Evolutionary conservation across 2,113 vertebrate species (phyloP), one percentile per base, ranked within the genome.

Genomic region (Peromyscus leucopus): DNA sequence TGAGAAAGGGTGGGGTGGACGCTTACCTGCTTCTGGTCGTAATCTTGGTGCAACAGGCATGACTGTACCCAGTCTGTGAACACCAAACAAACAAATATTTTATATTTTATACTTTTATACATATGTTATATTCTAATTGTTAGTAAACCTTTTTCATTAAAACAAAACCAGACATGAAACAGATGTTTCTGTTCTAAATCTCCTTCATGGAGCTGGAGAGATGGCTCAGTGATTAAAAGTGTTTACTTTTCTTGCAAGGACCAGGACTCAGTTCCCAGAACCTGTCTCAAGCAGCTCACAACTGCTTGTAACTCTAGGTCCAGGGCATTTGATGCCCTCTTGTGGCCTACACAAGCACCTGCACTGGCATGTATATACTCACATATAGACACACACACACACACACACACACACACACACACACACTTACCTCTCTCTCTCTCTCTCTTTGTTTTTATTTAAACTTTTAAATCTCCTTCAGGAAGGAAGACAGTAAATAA

Each of bases 401-500:
- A 79, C 28, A 33, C 31, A 28, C 42, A 46, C 39, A 31, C 15
- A 19, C 48, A 51, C 76, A 33, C 48, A 79, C 13, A 33, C 46
- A 80, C 33, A 57, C 48, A 55, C 6, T 5, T 4, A 48, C 46
- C 5, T 51, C 51, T 51, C 51, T 51, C 51, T 51, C 51, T 51
- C 51, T 51, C 51, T 72, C 22, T 74, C 9, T 74, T 33, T 80
- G 16, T 59, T 78, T 39, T 39, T 8, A 39, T 48, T 69, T 55
- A 55, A 88, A 5, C 21, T 7, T 88, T n/a, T 88, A 88, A 55
- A 79, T 90, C 74, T 79, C 55, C 83, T 96, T 79, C 72, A 96
- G 96, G 76, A 16, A 85, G 85, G 87, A 90, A 86, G 65, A 90
- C 12, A 33, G 15, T 2, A 26, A 19, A 12, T 75, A 57, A 75